Base-by-base conservation (phyloP, 2,888 invertebrate genomes). In the Eupithecia inturbata region DNA sequence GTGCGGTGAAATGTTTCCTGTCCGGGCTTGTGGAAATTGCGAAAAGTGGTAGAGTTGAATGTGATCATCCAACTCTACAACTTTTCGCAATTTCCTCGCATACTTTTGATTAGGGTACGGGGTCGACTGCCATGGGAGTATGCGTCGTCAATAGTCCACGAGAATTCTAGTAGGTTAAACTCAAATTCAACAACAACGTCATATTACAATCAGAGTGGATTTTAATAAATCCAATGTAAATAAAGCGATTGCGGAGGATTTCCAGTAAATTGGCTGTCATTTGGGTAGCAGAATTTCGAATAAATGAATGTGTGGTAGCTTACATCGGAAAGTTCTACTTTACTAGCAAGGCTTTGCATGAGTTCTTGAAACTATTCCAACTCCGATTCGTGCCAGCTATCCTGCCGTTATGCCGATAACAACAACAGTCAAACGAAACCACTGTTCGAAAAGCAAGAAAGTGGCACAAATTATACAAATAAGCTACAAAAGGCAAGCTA, bases 31-130 rank as follows among this genome's bases (percentile, higher is more conserved):
- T 39, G 33, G 39, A 66, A 66, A 66, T 66, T 66, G 66, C 33
- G 26, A 66, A 66, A 66, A 66, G 36, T 64, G 10, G 64, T 12
- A 9, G 62, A 66, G 33, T 19, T 36, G 64, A 39, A 9, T n/a
- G 64, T 36, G 19, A n/a, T 33, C 62, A n/a, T n/a, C n/a, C n/a
- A 26, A 41, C 39, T 39, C 14, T 14, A 28, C 45, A 19, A 45
- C 49, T 49, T 41, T 41, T 49, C n/a, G 49, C n/a, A 49, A 49
- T 49, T 49, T 49, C n/a, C 49, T 66, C 66, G 66, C 66, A 36
- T 66, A 66, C 31, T 39, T 39, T 66, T 66, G 39, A 36, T 33
- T 33, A 33, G 63, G 63, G 63, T 39, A 39, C 26, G 39, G 16
- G 66, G 39, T 41, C 26, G 36, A 26, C 66, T 66, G 26, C 26